These are phyloP conservation scores for Zootermopsis nevadensis DNA, from an alignment of 2,888 invertebrate genomes.

Conservation along the genomic window DNA sequence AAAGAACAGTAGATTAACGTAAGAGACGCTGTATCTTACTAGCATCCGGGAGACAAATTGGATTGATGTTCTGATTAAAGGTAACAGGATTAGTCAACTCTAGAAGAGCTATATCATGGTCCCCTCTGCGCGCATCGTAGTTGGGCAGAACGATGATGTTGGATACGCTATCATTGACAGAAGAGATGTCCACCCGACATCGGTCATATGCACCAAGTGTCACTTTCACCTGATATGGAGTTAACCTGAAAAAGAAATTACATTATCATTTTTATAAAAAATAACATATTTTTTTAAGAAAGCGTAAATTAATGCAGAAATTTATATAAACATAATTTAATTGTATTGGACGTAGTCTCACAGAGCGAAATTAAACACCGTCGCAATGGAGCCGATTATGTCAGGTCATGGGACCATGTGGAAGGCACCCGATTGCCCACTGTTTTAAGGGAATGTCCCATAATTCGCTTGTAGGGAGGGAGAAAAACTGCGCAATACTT, in stretches of 20 bases:
- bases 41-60: constrained; percentile 70
- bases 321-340: too few relatives aligned
- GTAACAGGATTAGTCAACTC: constrained; percentile 64
- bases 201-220: constrained; percentile 68
- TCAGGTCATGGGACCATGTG: too few relatives aligned
- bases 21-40: constrained; percentile 55
- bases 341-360: too few relatives aligned
- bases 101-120: constrained; percentile 72
- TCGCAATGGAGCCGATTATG: too few relatives aligned
- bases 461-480: too few relatives aligned
- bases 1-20: not conserved
- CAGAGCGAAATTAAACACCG: too few relatives aligned
- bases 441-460: too few relatives aligned
- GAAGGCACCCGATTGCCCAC: too few relatives aligned
- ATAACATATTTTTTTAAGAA: too few relatives aligned
- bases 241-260: constrained; percentile 59
- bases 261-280: too few relatives aligned
- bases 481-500: too few relatives aligned
- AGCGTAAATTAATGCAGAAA: too few relatives aligned
- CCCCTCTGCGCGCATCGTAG: constrained; percentile 65
- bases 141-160: constrained; percentile 67
- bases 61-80: constrained; percentile 67
- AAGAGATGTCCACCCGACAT: constrained; percentile 66
- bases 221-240: constrained; percentile 65
- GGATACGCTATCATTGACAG: constrained; percentile 66